These are phyloP conservation scores for Ariopsis seemanni DNA, from an alignment of 2,113 vertebrate genomes.

Conservation along the genomic window DNA sequence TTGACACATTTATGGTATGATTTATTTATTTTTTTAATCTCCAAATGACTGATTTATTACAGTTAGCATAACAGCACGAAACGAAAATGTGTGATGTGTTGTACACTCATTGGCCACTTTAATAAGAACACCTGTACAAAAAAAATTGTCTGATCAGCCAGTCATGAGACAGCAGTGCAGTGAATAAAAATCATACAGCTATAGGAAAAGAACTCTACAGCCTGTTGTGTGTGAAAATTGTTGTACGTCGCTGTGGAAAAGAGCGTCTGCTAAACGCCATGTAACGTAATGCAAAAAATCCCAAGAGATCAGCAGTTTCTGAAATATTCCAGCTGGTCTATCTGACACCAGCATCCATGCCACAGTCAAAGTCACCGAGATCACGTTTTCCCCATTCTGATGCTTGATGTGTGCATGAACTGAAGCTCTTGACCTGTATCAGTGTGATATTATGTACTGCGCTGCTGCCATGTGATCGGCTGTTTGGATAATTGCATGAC, in stretches of 20 bases:
- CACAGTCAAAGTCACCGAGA: neutral
- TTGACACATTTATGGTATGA: neutral
- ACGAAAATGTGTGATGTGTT: neutral
- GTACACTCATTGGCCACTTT: neutral
- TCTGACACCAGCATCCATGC: neutral
- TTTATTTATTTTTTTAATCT: neutral
- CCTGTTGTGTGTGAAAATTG: neutral
- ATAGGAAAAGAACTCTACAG: neutral
- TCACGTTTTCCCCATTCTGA: neutral
- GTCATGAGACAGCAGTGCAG: neutral
- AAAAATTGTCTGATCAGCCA: neutral
- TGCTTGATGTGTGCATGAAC: neutral
- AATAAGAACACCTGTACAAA: neutral
- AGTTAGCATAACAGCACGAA: slow-evolving; percentile 1
- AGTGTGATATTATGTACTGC: neutral
- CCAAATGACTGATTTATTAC: neutral
- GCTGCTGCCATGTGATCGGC: neutral
- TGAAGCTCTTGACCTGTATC: slow-evolving; percentile 2
- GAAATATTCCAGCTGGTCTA: neutral
- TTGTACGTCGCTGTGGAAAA: too few relatives aligned
- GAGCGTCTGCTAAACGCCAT: too few relatives aligned
- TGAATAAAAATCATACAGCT: neutral
- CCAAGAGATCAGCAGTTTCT: neutral
- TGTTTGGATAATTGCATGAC: neutral
- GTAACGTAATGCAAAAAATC: neutral